Conservation (phyloP, 2,797 vertebrate species). For the Octomys mimax region DNA sequence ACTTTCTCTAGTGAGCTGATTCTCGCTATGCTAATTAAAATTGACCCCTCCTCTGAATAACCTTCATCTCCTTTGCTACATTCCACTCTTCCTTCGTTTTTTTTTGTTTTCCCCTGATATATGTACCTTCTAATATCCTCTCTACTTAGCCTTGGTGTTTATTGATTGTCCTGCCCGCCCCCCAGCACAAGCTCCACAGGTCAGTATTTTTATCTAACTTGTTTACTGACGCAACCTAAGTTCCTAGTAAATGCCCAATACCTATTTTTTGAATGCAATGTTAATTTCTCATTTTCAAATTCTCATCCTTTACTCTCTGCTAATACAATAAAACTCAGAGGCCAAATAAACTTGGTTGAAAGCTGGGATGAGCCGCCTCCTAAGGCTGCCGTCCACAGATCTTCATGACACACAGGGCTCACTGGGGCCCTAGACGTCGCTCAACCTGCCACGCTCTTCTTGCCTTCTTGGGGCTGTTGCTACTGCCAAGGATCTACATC, state of each 20-base stretch:
- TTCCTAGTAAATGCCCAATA: background rate
- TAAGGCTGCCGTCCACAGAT: background rate
- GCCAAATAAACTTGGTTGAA: background rate
- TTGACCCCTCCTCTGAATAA: background rate
- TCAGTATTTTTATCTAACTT: background rate
- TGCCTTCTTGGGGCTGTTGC: background rate
- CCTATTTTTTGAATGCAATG: background rate
- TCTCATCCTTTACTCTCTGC: background rate
- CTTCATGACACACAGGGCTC: fast-evolving
- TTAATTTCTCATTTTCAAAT: background rate
- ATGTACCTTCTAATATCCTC: background rate
- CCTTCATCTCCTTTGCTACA: background rate
- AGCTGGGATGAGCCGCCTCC: background rate
- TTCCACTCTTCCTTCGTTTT: background rate
- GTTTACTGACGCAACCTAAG: background rate
- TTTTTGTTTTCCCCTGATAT: background rate
- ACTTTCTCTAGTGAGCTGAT: background rate
- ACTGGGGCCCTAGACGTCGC: background rate
- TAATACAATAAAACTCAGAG: background rate
- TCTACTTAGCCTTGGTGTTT: background rate
- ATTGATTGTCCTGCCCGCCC: background rate
- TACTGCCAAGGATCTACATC: background rate
- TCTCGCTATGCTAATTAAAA: background rate
- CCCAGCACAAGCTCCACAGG: background rate
- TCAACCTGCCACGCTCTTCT: fast-evolving